Conservation (phyloP, 2,888 invertebrate species). For the Drosophila pseudotalamancana region DNA sequence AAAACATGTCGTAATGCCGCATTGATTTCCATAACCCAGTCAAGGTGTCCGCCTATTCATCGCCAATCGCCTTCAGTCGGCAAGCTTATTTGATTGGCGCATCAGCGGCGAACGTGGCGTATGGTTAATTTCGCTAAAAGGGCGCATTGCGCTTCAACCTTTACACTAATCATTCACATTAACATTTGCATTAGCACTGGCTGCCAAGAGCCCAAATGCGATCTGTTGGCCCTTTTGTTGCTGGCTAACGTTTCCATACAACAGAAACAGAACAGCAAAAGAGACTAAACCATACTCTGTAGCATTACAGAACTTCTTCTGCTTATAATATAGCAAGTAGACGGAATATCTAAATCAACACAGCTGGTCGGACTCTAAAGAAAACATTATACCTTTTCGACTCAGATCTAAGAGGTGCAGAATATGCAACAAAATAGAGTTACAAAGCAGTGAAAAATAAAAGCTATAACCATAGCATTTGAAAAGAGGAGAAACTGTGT, state of each 20-base stretch:
- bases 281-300: too few relatives aligned
- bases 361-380: too few relatives aligned
- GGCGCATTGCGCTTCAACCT: conserved; percentile 45
- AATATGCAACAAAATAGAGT: conserved; percentile 4
- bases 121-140: conserved; percentile 76
- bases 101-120: conserved; percentile 52
- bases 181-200: conserved; percentile 50
- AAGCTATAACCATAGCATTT: conserved; percentile 46
- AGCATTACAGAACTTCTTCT: too few relatives aligned
- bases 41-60: too few relatives aligned
- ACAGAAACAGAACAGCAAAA: conserved; percentile 1
- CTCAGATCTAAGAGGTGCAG: too few relatives aligned
- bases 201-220: conserved; percentile 22
- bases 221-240: conserved; percentile 54
- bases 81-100: conserved; percentile 41
- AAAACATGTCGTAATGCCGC: too few relatives aligned
- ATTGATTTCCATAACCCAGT: too few relatives aligned
- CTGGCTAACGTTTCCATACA: conserved; percentile 68
- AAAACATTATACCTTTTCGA: not conserved
- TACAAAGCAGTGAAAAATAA: conserved; percentile 19
- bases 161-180: conserved; percentile 64
- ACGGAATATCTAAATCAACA: too few relatives aligned
- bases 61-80: conserved; percentile 11
- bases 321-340: too few relatives aligned
- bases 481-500: conserved; percentile 65